Evolutionary conservation across 2,888 invertebrate species (phyloP).

Genomic region (Boloria selene): DNA sequence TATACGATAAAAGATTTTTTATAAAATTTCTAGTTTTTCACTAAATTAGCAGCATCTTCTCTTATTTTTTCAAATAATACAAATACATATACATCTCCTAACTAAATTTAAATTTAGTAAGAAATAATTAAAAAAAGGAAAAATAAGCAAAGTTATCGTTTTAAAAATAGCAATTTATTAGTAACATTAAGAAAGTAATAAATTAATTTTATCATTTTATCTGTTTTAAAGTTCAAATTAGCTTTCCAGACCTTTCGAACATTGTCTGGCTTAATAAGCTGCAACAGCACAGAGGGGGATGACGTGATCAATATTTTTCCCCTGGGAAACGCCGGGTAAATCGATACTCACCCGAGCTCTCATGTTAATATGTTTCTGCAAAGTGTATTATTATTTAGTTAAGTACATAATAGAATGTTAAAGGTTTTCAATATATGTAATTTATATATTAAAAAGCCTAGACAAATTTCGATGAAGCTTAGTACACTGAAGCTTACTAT

Average conservation of each 20-base stretch:
- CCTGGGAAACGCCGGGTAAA: conserved; percentile 46
- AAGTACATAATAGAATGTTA: not conserved
- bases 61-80: too few relatives aligned
- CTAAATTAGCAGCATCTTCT: too few relatives aligned
- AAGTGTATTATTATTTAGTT: conserved; percentile 24
- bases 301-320: conserved; percentile 53
- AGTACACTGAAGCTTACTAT: too few relatives aligned
- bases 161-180: too few relatives aligned
- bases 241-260: conserved; percentile 3
- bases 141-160: too few relatives aligned
- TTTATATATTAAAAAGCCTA: not conserved
- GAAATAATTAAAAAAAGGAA: too few relatives aligned
- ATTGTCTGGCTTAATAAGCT: conserved; percentile 19
- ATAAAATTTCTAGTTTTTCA: too few relatives aligned
- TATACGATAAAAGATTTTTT: not conserved
- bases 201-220: too few relatives aligned
- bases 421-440: not conserved
- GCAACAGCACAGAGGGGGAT: conserved; percentile 40
- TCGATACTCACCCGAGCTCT: conserved; percentile 44
- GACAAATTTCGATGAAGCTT: not conserved
- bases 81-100: too few relatives aligned
- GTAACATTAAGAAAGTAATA: too few relatives aligned
- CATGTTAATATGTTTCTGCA: conserved; percentile 34
- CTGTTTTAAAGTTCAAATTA: too few relatives aligned
- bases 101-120: too few relatives aligned